These are phyloP conservation scores for Chloropsis cyanopogon DNA, from an alignment of 2,113 vertebrate genomes.

Conservation along the genomic window DNA sequence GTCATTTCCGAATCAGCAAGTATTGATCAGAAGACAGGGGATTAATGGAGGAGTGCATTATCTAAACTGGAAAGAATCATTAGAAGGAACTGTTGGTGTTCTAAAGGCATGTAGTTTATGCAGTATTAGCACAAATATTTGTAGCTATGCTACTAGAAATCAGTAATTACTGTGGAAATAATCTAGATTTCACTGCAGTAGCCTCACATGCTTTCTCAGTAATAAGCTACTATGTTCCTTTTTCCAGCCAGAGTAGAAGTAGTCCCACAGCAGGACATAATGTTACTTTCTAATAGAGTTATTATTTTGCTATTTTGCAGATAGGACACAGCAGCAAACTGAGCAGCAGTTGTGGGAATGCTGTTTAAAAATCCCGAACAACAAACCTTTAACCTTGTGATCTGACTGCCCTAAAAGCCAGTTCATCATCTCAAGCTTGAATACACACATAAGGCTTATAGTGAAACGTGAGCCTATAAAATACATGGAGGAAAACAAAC, in stretches of 20 bases:
- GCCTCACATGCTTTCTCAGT: background rate
- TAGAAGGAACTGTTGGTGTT: background rate
- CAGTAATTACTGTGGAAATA: slow-evolving; percentile 26
- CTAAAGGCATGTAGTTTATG: background rate
- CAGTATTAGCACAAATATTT: background rate
- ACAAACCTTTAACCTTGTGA: background rate
- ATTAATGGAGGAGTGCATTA: background rate
- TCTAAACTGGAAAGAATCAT: background rate
- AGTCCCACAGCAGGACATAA: background rate
- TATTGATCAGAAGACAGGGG: background rate
- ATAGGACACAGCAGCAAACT: background rate
- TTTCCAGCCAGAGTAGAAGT: background rate
- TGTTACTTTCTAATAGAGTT: background rate
- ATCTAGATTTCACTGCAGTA: background rate
- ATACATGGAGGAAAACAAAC: background rate
- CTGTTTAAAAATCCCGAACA: background rate
- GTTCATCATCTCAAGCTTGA: background rate
- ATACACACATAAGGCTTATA: background rate
- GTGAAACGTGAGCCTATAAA: background rate
- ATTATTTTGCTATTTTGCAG: background rate
- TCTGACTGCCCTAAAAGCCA: background rate
- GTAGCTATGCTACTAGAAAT: background rate
- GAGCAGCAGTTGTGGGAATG: background rate
- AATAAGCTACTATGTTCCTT: background rate
- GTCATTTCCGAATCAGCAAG: background rate